Evolutionary conservation across 2,797 vertebrate species (phyloP).

Genomic region (Acipenser oxyrinchus): DNA sequence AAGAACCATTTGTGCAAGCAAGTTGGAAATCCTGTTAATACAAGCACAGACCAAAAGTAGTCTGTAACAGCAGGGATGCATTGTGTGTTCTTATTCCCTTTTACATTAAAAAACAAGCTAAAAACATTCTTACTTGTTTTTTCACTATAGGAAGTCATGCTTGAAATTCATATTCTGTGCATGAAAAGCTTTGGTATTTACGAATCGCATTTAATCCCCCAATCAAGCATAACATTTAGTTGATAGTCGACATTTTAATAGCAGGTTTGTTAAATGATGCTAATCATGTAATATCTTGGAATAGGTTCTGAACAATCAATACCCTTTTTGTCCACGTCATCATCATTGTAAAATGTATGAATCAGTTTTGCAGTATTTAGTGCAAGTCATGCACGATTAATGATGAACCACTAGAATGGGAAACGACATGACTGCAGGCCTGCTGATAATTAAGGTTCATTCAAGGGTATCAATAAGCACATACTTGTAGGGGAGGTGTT

Average conservation of each 20-base stretch:
- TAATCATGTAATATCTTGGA: constrained; percentile 22
- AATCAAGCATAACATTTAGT: constrained; percentile 16
- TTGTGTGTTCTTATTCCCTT: constrained; percentile 17
- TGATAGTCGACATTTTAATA: constrained; percentile 1
- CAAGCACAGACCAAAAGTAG: constrained; percentile 24
- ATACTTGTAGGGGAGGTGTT: no score
- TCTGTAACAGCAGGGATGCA: constrained; percentile 28
- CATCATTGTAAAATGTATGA: no score
- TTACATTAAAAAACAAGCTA: no score
- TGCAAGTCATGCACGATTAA: no score
- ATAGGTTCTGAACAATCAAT: no score
- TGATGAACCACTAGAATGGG: no score
- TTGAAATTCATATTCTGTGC: constrained; percentile 35
- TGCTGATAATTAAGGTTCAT: no score
- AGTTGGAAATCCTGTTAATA: constrained; percentile 39
- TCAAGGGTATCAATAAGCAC: no score
- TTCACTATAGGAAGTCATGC: constrained; percentile 23
- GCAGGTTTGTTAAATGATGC: constrained; percentile 25
- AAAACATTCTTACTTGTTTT: no score
- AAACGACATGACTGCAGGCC: no score
- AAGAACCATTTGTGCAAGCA: constrained; percentile 10
- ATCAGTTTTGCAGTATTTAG: no score
- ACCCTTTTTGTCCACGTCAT: no score
- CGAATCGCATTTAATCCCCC: constrained; percentile 36
- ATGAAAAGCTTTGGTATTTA: constrained; percentile 2